Percentiles rank a stretch among this genome's conserved stretches.
These are phyloP conservation scores for Eleginops maclovinus DNA, from an alignment of 2,113 vertebrate genomes.

Conservation along the genomic window DNA sequence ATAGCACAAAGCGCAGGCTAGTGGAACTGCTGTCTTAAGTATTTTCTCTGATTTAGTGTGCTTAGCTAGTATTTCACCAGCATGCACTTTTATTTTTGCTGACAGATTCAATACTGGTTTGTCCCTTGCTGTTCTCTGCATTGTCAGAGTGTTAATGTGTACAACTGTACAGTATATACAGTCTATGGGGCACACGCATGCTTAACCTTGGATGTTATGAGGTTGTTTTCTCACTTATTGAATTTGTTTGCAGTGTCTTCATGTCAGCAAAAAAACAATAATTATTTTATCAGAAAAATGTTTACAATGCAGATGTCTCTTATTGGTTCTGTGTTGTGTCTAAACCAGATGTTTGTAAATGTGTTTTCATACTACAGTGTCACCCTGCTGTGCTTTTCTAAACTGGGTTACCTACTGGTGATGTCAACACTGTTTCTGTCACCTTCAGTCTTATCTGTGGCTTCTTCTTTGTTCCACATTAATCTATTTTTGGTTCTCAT, in stretches of 20 bases:
- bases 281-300: neutral
- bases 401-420: conserved; percentile 22
- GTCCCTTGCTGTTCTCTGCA: conserved; percentile 37
- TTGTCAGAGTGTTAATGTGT: conserved; percentile 13
- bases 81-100: conserved; percentile 54
- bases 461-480: conserved; percentile 19
- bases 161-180: neutral
- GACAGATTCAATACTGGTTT: conserved; percentile 55
- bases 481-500: conserved; percentile 15
- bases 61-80: conserved; percentile 48
- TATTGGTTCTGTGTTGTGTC: neutral
- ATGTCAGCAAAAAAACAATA: neutral
- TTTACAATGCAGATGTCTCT: neutral
- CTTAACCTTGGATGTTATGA: conserved; percentile 49
- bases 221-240: conserved; percentile 13
- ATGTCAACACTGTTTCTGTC: conserved; percentile 12
- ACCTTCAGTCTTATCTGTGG: conserved; percentile 28
- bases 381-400: conserved; percentile 2
- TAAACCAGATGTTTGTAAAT: conserved; percentile 6
- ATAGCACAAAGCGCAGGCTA: conserved; percentile 25
- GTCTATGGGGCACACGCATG: neutral
- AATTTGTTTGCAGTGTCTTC: conserved; percentile 22
- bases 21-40: conserved; percentile 30
- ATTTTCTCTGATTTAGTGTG: conserved; percentile 42
- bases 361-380: conserved; percentile 21